Evolutionary conservation across 92 coral and sea anemone species (phyloP).

Genomic region (Phenganax stokvisi): DNA sequence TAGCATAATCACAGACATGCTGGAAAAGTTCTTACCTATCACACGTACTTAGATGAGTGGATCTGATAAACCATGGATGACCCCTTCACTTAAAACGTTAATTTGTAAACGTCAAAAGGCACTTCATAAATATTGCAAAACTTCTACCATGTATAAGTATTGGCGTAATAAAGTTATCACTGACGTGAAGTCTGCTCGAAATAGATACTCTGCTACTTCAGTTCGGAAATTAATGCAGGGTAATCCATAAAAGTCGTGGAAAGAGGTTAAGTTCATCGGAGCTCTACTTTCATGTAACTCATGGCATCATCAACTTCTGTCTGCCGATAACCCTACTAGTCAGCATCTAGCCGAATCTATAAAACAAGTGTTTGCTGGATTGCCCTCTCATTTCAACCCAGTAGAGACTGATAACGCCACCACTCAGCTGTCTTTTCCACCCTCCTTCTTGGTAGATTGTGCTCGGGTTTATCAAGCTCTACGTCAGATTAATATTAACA

Average conservation of each 20-base stretch:
- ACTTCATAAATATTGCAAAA: background rate
- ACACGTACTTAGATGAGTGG: background rate
- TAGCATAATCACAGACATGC: background rate
- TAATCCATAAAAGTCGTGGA: constrained; percentile 1
- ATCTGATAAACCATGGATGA: background rate
- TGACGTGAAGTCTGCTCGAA: background rate
- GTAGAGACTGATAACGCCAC: background rate
- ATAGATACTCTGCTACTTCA: background rate
- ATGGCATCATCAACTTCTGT: background rate
- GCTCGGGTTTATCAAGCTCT: no score
- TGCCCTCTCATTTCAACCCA: background rate
- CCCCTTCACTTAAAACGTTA: background rate
- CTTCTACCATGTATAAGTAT: background rate
- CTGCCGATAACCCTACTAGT: background rate
- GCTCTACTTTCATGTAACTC: background rate
- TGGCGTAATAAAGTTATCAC: background rate
- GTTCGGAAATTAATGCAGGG: background rate
- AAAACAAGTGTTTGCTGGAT: background rate
- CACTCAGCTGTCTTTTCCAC: background rate
- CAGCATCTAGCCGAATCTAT: background rate
- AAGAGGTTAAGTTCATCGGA: constrained; percentile 3
- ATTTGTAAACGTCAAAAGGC: background rate
- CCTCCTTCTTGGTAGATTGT: no score
- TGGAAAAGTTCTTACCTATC: background rate
- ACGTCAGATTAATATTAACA: no score